phyloP scores from a whole-genome alignment of 2,797 vertebrate genomes.

The Mormyrus proboscirostris region DNA sequence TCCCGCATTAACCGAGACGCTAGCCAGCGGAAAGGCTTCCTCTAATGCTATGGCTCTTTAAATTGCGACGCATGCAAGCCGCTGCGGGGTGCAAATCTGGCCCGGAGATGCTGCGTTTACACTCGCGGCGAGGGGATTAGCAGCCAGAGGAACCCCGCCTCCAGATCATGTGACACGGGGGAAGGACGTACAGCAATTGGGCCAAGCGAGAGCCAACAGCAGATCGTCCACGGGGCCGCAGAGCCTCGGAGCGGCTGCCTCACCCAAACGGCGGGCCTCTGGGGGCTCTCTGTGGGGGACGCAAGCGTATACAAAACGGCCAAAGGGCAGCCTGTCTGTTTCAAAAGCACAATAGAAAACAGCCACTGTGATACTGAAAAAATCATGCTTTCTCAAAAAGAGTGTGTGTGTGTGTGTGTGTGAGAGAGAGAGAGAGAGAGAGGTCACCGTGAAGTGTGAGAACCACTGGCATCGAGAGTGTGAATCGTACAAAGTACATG shows the following conservation, averaged over 20 bases:
- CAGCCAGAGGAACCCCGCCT: background rate
- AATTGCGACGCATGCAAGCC: background rate
- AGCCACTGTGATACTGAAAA: conserved; percentile 55
- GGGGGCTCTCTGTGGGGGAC: conserved; percentile 42
- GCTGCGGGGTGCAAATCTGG: background rate
- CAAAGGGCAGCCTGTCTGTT: conserved; percentile 50
- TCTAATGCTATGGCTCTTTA: conserved; percentile 18
- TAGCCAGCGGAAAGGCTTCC: conserved; percentile 23
- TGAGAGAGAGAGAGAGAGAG: conserved; percentile 18
- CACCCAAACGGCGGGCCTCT: conserved; percentile 36
- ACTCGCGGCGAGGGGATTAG: background rate
- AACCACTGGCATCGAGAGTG: conserved; percentile 62
- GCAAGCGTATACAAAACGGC: conserved; percentile 58
- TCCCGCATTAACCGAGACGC: background rate
- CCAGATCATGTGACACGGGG: background rate
- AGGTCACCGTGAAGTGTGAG: conserved; percentile 48
- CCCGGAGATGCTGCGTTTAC: background rate
- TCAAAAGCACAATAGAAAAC: conserved; percentile 58
- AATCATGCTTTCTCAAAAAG: conserved; percentile 67
- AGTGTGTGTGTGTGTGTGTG: conserved; percentile 26
- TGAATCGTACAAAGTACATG: conserved; percentile 64
- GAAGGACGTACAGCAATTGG: background rate
- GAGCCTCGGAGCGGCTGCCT: background rate
- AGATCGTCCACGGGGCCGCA: conserved; percentile 5
- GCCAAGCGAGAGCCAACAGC: background rate